Conservation (phyloP, 2,888 invertebrate genomes). For the Aphidoletes aphidimyza region DNA sequence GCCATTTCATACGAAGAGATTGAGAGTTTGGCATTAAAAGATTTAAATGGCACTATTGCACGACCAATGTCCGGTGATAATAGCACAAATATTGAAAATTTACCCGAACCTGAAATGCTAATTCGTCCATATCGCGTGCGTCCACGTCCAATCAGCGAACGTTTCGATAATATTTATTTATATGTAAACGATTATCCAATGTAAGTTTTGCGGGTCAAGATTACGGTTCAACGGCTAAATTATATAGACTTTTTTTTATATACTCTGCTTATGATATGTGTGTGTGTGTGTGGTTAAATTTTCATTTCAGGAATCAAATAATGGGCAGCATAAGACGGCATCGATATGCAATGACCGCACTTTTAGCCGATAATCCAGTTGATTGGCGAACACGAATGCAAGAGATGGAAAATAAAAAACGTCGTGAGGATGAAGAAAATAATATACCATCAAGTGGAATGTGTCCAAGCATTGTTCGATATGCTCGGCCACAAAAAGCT, state of each 20-base stretch:
- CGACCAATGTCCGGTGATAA: conserved; percentile 52
- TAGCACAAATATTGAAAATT: conserved; percentile 57
- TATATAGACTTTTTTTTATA: too few species aligned
- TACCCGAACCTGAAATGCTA: conserved; percentile 64
- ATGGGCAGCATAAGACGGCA: conserved; percentile 74
- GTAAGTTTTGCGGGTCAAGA: conserved; percentile 69
- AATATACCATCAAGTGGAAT: conserved; percentile 77
- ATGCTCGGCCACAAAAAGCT: conserved; percentile 83
- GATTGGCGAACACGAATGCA: conserved; percentile 63
- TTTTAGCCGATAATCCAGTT: conserved; percentile 77
- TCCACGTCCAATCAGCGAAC: conserved; percentile 67
- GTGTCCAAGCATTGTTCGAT: conserved; percentile 82
- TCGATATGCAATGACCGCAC: conserved; percentile 75
- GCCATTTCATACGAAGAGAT: conserved; percentile 57
- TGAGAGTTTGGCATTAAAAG: conserved; percentile 64
- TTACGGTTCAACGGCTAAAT: not conserved
- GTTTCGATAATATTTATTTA: conserved; percentile 79
- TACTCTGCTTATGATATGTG: too few species aligned
- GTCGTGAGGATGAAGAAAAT: conserved; percentile 72
- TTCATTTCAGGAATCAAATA: conserved; percentile 72
- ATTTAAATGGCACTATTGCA: conserved; percentile 63
- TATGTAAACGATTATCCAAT: conserved; percentile 80
- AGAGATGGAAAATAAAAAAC: conserved; percentile 64
- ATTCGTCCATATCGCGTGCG: conserved; percentile 64
- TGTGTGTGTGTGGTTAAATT: too few species aligned